Base-by-base conservation (phyloP, 2,888 invertebrate genomes). In the Eledone cirrhosa region DNA sequence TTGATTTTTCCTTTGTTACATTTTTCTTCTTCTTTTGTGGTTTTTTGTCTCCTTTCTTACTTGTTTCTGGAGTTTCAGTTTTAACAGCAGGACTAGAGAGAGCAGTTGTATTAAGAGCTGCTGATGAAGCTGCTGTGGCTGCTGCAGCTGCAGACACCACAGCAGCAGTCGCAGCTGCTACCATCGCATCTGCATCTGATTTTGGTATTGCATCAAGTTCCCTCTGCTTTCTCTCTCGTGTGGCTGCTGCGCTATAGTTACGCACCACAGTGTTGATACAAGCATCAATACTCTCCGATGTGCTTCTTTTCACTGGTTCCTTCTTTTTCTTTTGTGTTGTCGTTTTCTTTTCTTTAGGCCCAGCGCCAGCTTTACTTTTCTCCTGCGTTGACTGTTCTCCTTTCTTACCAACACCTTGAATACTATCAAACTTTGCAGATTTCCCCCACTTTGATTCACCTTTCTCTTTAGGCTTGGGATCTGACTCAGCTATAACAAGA, bases 1-100 rank as follows among this genome's bases (percentile, higher is more conserved):
- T 29, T 79, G 59, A 59, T 83, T 83, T 78, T 80, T 83, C 79
- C 79, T 84, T 72, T 80, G 80, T 14, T 80, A 81, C 29, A 81
- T 80, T 22, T 81, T 80, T 48, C 81, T 82, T 78, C 78, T 83
- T 80, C 82, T 83, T 77, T 77, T 80, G 67, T 78, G 80, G 13
- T 80, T 84, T 80, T 47, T 80, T 77, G 48, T 80, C 78, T 41
- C 29, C 31, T 81, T 78, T 76, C 48, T 79, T 78, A 29, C 48
- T 48, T 74, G n/a, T 63, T 48, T 78, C 75, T 24, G 27, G 14
- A 22, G 24, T 33, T 5, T 31, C 22, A 27, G 47, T 16, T 53
- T 77, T 48, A 2, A 14, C 22, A 19, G 29, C 14, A 41, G 33
- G 72, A 5, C 11, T 69, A 33, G 33, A 13, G 31, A 24, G 16